Conservation (phyloP, 2,113 vertebrate species). For the Chaenocephalus aceratus region DNA sequence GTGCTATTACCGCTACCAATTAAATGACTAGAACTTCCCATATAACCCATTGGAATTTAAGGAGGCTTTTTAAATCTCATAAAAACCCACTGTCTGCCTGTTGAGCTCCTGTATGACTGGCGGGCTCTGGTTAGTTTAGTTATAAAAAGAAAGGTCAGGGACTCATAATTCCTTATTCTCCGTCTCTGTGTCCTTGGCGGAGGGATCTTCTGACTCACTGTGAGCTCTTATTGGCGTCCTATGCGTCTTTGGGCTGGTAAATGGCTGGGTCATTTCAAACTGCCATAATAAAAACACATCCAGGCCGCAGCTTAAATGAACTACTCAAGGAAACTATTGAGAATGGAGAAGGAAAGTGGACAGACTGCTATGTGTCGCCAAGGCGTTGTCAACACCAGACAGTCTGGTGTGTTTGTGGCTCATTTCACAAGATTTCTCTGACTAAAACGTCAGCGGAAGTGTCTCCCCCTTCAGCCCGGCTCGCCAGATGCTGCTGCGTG, state of each 20-base stretch:
- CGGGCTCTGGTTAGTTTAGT: slow-evolving; percentile 57
- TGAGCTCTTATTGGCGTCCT: slow-evolving; percentile 49
- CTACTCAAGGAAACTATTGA: slow-evolving; percentile 52
- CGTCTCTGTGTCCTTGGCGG: slow-evolving; percentile 69
- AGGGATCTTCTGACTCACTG: slow-evolving; percentile 50
- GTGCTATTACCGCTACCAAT: no score
- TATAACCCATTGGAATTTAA: slow-evolving; percentile 28
- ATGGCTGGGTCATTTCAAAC: slow-evolving; percentile 57
- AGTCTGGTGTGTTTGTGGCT: slow-evolving; percentile 68
- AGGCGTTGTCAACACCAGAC: slow-evolving; percentile 76
- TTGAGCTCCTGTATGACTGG: slow-evolving; percentile 53
- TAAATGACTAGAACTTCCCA: no score
- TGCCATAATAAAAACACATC: slow-evolving; percentile 68
- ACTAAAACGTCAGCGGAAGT: slow-evolving; percentile 59
- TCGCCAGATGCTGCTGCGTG: slow-evolving; percentile 66
- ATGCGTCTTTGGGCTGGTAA: slow-evolving; percentile 58
- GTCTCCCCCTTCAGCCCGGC: slow-evolving; percentile 40
- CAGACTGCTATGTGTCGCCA: slow-evolving; percentile 55
- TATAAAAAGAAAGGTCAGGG: slow-evolving; percentile 58
- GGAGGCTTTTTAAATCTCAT: slow-evolving; percentile 49
- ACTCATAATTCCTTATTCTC: slow-evolving; percentile 57
- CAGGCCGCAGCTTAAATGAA: slow-evolving; percentile 62
- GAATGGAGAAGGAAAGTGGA: slow-evolving; percentile 52
- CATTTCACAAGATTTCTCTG: slow-evolving; percentile 60
- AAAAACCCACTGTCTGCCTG: slow-evolving; percentile 55